Evolutionary conservation across 2,888 invertebrate genomes (phyloP), one percentile per base, ranked within the genome.

Genomic region (Gymnoscelis rufifasciata): DNA sequence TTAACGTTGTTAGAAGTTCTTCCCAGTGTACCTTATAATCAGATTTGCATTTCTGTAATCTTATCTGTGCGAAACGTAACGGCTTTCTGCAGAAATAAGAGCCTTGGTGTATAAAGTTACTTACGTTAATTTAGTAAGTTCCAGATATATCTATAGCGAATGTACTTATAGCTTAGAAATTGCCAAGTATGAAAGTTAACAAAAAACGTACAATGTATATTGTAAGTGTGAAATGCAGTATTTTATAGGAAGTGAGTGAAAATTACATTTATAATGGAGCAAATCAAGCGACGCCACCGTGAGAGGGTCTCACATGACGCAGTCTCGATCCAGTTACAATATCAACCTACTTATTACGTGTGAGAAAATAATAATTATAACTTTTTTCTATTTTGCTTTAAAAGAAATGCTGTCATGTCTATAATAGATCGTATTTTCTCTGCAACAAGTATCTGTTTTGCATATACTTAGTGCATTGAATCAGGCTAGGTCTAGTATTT

Each of bases 321-420:
- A 60, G 59, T 54, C 53, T 62, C 71, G 81, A 81, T 83, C 78
- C 80, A 82, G 79, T 83, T 83, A 81, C 79, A 68, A 33, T 44
- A 44, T 45, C 44, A 47, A 45, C 57, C 52, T 51, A 52, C 53
- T 52, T 47, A 48, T 54, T 52, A 67, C 62, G 38, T 79, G 79
- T 81, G 81, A 78, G 81, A 80, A 78, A 71, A 61, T 53, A 55
- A 65, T 59, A 64, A 44, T 50, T 50, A 44, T 37, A 49, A 51
- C 44, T 11, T 45, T 50, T 50, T 50, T 45, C 41, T 44, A 43
- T 29, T 40, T 42, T 33, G 35, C 36, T 41, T 42, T 13, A 50
- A n/a, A 33, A 50, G 42, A 43, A 45, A 42, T 42, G 23, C 24
- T n/a, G 15, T 19, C 31, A 28, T n/a, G 19, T 8, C 5, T 13